These are phyloP conservation scores for Rhopalosiphum nymphaeae DNA, from an alignment of 2,888 invertebrate species.

Conservation along the genomic window DNA sequence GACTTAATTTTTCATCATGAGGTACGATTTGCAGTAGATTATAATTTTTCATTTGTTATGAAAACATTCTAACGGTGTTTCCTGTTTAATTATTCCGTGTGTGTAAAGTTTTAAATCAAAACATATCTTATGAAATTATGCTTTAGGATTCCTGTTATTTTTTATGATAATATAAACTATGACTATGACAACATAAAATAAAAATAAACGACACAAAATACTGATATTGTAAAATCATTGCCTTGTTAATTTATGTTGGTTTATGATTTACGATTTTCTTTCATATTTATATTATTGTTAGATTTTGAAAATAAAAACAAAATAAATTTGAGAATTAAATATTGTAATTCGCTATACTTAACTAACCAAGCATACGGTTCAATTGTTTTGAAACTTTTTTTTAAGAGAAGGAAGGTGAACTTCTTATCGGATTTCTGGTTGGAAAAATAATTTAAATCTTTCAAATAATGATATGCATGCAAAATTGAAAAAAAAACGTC, in stretches of 20 bases:
- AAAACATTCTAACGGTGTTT: not conserved
- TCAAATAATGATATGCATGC: not conserved
- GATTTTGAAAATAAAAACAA: not conserved
- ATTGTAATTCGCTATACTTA: not conserved
- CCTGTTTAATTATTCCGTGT: not conserved
- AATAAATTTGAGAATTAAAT: not conserved
- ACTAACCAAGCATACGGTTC: not conserved
- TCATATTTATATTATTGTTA: not conserved
- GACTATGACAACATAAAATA: not conserved
- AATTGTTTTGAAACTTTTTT: not conserved
- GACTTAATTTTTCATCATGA: slow-evolving; percentile 9
- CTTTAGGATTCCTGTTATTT: not conserved
- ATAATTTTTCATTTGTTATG: not conserved
- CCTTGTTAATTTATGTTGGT: not conserved
- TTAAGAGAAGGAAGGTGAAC: not conserved
- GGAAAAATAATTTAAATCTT: not conserved
- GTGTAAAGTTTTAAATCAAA: not conserved
- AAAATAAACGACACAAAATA: not conserved
- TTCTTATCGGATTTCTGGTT: not conserved
- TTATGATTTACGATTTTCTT: not conserved
- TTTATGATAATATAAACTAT: not conserved
- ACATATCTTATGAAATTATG: not conserved
- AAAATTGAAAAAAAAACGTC: not conserved
- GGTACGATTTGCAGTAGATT: not conserved
- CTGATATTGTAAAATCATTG: not conserved